Conservation (phyloP, 1,140 invertebrate genomes). For the Pogonognathellus flavescens region DNA sequence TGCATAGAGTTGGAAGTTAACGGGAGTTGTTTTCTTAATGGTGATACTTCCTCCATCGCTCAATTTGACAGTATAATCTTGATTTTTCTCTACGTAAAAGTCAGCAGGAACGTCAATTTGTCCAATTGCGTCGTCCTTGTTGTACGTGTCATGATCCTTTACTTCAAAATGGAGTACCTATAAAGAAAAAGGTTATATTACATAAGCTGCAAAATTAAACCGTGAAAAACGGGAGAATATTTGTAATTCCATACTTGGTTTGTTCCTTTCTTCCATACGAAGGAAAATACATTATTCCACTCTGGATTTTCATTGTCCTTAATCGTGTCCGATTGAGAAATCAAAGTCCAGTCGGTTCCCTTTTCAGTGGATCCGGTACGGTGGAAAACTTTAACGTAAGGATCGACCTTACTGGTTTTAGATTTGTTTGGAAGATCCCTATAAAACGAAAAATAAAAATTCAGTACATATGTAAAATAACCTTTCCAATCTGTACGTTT, state of each 20-base stretch:
- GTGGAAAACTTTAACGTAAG: slow-evolving; percentile 56
- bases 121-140: slow-evolving; percentile 52
- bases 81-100: slow-evolving; percentile 58
- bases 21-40: slow-evolving; percentile 51
- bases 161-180: slow-evolving; percentile 31
- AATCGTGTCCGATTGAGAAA: slow-evolving; percentile 51
- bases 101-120: slow-evolving; percentile 55
- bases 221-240: not conserved
- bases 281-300: slow-evolving; percentile 57
- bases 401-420: slow-evolving; percentile 40
- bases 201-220: no score
- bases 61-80: slow-evolving; percentile 46
- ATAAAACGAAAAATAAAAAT: not conserved
- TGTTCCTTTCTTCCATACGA: slow-evolving; percentile 59
- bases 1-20: slow-evolving; percentile 54
- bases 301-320: slow-evolving; percentile 56
- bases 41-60: slow-evolving; percentile 51
- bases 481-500: no score
- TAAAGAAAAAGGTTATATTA: not conserved
- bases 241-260: slow-evolving; percentile 31
- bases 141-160: slow-evolving; percentile 36
- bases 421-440: slow-evolving; percentile 41
- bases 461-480: no score
- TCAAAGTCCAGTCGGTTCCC: slow-evolving; percentile 42
- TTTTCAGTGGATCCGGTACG: slow-evolving; percentile 31